Evolutionary conservation across 2,888 invertebrate genomes (phyloP), one percentile per base, ranked within the genome.

Genomic region (Idaea aversata): DNA sequence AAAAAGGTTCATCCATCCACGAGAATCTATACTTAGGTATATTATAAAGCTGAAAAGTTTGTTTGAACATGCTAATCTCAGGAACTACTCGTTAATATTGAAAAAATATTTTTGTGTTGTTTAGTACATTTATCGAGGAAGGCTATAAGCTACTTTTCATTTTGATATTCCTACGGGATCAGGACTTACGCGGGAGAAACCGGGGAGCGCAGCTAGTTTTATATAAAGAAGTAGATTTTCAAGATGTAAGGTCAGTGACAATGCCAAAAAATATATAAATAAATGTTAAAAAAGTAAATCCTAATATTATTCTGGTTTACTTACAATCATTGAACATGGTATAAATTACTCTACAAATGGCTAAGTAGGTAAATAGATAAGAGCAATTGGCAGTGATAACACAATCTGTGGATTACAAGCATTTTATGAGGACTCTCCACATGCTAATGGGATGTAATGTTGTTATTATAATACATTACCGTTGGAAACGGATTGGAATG

Each of bases 361-460:
- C 47, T 47, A 13, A 13, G 59, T 59, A 25, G 16, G 59, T 59
- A 59, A 59, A 47, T 47, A 58, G 69, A 70, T 70, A 70, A 35
- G 57, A 61, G 34, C 63, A 65, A 70, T 71, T 60, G 66, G 65
- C 60, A 59, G 5, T 65, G 71, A 69, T 70, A 69, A 35, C 61
- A 47, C 34, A 65, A 68, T 67, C 65, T 62, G 62, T n/a, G 47
- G 36, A 61, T 67, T 72, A 72, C 62, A 64, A 67, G 66, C 68
- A 15, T 16, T 34, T 15, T 59, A 25, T 59, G 16, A 15, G 16
- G 15, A 16, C 15, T 16, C 15, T 16, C 10, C 34, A 59, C 10
- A 25, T 59, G 34, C 34, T 59, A 59, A 59, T 34, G 59, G 59
- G 59, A 59, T 59, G 16, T 59, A 13, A 47, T 47, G 7, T 47